Conservation (phyloP, 1,140 invertebrate genomes). For the Brachionus calyciflorus region DNA sequence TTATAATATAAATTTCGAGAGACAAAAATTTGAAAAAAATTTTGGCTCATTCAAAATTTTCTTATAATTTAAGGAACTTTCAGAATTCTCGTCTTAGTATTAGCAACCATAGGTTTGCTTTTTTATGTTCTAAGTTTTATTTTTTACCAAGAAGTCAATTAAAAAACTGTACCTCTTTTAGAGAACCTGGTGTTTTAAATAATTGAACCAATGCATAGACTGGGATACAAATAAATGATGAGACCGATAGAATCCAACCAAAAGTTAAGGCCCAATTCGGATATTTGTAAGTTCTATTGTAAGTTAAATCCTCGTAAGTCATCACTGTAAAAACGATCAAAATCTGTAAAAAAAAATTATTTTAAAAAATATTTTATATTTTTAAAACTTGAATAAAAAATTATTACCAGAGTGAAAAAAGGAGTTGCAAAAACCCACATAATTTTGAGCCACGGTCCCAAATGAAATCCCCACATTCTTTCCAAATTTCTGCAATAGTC, state of each 20-base stretch:
- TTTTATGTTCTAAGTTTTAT: no score
- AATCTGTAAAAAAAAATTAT: conserved; percentile 63
- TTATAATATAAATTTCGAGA: no score
- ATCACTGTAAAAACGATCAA: conserved; percentile 79
- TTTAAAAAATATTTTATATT: neutral
- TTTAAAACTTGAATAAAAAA: neutral
- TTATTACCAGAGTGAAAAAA: conserved; percentile 66
- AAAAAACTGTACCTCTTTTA: conserved; percentile 50
- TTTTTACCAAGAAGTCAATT: no score
- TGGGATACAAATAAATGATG: conserved; percentile 53
- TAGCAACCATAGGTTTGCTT: no score
- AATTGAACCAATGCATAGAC: conserved; percentile 51
- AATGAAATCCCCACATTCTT: conserved; percentile 16
- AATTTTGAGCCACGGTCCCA: conserved; percentile 58
- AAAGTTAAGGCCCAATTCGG: conserved; percentile 53
- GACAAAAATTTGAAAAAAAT: no score
- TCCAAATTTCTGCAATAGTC: conserved; percentile 45
- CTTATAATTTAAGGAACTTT: no score
- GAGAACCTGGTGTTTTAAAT: conserved; percentile 49
- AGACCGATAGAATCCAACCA: conserved; percentile 54
- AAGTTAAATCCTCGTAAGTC: conserved; percentile 66
- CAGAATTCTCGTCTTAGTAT: no score
- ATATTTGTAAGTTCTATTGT: conserved; percentile 51
- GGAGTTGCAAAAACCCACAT: conserved; percentile 75
- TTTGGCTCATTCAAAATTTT: no score